Conservation (phyloP, 2,113 vertebrate genomes). For the Marmota flaviventris region DNA sequence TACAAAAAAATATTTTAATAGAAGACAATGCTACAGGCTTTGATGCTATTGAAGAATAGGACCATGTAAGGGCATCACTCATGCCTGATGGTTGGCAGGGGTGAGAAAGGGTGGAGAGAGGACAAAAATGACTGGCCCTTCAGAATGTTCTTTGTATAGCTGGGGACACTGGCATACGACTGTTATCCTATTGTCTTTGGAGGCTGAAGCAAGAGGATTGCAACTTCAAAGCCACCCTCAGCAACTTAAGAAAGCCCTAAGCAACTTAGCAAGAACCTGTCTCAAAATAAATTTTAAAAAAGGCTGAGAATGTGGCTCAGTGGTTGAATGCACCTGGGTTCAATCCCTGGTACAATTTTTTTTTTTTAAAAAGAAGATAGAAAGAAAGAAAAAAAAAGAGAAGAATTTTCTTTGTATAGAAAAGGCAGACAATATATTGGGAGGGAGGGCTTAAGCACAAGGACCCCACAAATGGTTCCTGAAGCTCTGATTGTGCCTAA, state of each 20-base stretch:
- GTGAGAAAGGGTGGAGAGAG: not conserved
- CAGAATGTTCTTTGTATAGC: not conserved
- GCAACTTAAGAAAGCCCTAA: too few relatives aligned
- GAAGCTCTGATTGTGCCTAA: not conserved
- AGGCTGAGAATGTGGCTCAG: too few relatives aligned
- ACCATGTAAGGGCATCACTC: not conserved
- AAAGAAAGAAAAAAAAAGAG: too few relatives aligned
- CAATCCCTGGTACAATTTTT: too few relatives aligned
- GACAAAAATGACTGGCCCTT: not conserved
- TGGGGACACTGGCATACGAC: too few relatives aligned
- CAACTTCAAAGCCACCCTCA: too few relatives aligned
- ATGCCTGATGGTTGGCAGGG: not conserved
- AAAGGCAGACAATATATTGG: not conserved
- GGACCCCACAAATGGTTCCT: not conserved
- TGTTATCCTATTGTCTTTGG: too few relatives aligned
- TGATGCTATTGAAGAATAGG: not conserved
- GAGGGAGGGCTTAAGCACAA: not conserved
- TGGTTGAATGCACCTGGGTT: too few relatives aligned
- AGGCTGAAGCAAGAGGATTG: too few relatives aligned
- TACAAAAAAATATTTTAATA: slow-evolving; percentile 56
- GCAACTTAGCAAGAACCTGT: too few relatives aligned
- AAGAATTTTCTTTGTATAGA: not conserved
- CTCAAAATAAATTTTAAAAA: too few relatives aligned
- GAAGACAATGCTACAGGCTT: not conserved
- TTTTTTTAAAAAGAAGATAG: too few relatives aligned